Evolutionary conservation across 2,797 vertebrate genomes (phyloP).

Genomic region (Threskiornis aethiopicus): DNA sequence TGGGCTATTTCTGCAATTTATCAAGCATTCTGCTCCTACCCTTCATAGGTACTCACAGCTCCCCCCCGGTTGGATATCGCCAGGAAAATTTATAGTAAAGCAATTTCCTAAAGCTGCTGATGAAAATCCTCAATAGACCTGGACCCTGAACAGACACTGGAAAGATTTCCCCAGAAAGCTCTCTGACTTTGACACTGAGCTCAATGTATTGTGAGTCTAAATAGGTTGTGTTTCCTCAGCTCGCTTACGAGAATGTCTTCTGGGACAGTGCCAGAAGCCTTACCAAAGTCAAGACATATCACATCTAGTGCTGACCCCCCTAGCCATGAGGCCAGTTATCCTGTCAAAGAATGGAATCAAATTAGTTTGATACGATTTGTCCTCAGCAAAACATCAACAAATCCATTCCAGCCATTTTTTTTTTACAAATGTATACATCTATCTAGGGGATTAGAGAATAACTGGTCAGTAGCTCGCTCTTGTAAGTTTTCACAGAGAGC

Average conservation of each 20-base stretch:
- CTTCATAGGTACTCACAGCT: background rate
- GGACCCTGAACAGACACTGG: background rate
- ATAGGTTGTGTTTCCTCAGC: background rate
- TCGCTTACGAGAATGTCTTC: background rate
- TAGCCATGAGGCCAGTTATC: background rate
- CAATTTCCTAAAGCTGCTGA: background rate
- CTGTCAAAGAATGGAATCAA: constrained; percentile 31
- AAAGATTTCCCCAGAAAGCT: background rate
- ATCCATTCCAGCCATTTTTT: background rate
- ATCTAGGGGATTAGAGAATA: background rate
- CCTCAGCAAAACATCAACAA: constrained; percentile 23
- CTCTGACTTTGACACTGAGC: background rate
- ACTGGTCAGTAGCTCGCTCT: background rate
- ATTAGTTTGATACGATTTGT: background rate
- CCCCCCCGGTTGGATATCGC: accelerated
- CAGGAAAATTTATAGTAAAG: background rate
- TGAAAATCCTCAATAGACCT: background rate
- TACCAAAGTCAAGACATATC: constrained; percentile 33
- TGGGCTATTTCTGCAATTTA: background rate
- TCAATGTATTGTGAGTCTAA: background rate
- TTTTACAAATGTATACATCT: background rate
- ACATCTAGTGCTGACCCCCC: background rate
- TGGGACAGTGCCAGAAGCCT: constrained; percentile 44
- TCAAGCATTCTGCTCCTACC: background rate
- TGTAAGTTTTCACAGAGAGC: background rate